Conservation (phyloP, 2,888 invertebrate genomes). For the Rotaria magnacalcarata region DNA sequence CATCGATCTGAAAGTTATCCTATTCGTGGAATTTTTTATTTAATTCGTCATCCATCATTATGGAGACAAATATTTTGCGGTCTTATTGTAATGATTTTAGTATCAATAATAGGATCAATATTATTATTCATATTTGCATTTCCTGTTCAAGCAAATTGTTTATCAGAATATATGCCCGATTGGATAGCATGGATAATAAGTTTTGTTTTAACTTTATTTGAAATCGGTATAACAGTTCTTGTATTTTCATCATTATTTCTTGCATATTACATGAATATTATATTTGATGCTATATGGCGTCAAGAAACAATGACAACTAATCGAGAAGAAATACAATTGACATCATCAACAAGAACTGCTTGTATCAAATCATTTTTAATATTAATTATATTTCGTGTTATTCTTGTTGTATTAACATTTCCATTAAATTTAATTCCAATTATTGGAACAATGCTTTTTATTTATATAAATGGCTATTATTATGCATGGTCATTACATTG, state of each 20-base stretch:
- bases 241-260: neutral
- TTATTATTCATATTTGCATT: neutral
- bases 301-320: neutral
- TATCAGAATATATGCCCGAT: neutral
- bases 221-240: neutral
- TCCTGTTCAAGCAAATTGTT: neutral
- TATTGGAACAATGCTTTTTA: neutral
- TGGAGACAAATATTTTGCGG: neutral
- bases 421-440: neutral
- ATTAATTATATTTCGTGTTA: neutral
- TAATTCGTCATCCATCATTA: neutral
- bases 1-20: neutral
- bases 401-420: neutral
- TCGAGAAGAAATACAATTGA: too few species aligned
- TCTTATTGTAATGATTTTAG: neutral
- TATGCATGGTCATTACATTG: neutral
- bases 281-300: neutral
- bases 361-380: neutral
- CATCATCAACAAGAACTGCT: too few species aligned
- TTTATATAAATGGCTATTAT: neutral
- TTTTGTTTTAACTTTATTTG: neutral
- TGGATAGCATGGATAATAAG: neutral
- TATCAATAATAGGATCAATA: neutral
- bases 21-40: neutral
- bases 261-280: neutral